These are phyloP conservation scores for Vulpes lagopus DNA, from an alignment of 2,113 vertebrate genomes.

Conservation along the genomic window DNA sequence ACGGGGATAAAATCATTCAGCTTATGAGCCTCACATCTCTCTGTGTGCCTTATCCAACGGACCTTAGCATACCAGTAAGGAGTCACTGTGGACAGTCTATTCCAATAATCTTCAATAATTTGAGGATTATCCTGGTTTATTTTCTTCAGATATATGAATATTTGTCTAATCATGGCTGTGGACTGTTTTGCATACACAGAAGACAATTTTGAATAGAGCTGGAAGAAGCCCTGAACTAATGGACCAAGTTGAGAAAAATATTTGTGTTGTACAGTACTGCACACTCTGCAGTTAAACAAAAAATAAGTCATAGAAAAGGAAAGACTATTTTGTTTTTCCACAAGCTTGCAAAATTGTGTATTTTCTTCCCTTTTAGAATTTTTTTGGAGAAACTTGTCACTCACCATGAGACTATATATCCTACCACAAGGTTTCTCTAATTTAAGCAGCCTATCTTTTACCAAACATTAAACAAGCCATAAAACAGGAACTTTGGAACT, in stretches of 20 bases:
- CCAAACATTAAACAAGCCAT: constrained; percentile 79
- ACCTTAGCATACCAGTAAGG: not conserved
- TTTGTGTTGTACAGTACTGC: not conserved
- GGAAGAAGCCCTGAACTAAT: not conserved
- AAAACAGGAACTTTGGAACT: constrained; percentile 78
- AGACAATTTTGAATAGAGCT: not conserved
- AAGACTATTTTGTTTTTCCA: constrained; percentile 49
- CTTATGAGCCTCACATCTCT: rapidly evolving
- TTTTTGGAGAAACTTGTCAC: constrained; percentile 8
- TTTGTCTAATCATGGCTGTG: not conserved
- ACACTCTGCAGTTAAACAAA: constrained; percentile 28
- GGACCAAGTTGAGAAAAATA: not conserved
- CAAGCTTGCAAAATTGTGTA: constrained; percentile 40
- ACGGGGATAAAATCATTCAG: not conserved
- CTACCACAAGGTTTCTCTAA: constrained; percentile 33
- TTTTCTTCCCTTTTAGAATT: constrained; percentile 45
- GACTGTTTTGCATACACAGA: not conserved
- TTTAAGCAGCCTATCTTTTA: constrained; percentile 71
- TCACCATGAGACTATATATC: constrained; percentile 51
- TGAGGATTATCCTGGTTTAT: not conserved
- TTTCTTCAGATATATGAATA: not conserved
- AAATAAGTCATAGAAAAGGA: not conserved
- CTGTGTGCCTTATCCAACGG: not conserved
- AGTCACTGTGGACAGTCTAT: not conserved
- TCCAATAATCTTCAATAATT: not conserved